phyloP scores from a whole-genome alignment of 2,888 invertebrate species.

The Nephrocerus scutellatus region DNA sequence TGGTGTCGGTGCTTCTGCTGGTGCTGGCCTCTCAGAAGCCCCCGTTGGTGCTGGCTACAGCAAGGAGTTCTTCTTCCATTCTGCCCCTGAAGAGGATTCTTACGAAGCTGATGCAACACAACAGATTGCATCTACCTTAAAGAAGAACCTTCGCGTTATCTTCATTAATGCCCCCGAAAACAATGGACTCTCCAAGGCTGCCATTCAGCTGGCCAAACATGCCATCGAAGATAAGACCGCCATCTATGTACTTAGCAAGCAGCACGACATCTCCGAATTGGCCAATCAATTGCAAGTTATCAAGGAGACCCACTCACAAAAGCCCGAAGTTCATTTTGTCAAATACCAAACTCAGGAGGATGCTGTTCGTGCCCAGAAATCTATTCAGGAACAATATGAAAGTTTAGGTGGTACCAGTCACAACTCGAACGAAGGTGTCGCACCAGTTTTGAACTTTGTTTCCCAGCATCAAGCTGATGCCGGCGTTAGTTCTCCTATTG shows the following conservation, averaged over 20 bases:
- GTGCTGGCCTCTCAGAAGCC: too few species aligned
- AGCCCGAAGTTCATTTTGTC: slow-evolving; percentile 42
- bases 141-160: slow-evolving; percentile 36
- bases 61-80: slow-evolving; percentile 34
- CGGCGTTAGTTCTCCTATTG: too few species aligned
- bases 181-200: slow-evolving; percentile 31
- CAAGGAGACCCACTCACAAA: slow-evolving; percentile 27
- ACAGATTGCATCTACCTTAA: slow-evolving; percentile 24
- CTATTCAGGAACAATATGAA: slow-evolving; percentile 40
- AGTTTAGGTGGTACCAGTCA: slow-evolving; percentile 35
- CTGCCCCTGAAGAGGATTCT: slow-evolving; percentile 30
- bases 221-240: slow-evolving; percentile 39
- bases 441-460: slow-evolving; percentile 38
- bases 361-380: slow-evolving; percentile 38
- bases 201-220: slow-evolving; percentile 33
- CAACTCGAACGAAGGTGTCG: slow-evolving; percentile 36
- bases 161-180: slow-evolving; percentile 41
- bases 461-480: too few species aligned
- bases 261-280: slow-evolving; percentile 33
- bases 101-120: slow-evolving; percentile 26
- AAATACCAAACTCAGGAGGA: slow-evolving; percentile 42
- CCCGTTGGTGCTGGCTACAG: slow-evolving; percentile 26
- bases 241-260: slow-evolving; percentile 41
- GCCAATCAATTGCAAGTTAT: slow-evolving; percentile 33
- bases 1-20: too few species aligned